Conservation (phyloP, 2,797 vertebrate species). For the Microcaecilia unicolor region DNA sequence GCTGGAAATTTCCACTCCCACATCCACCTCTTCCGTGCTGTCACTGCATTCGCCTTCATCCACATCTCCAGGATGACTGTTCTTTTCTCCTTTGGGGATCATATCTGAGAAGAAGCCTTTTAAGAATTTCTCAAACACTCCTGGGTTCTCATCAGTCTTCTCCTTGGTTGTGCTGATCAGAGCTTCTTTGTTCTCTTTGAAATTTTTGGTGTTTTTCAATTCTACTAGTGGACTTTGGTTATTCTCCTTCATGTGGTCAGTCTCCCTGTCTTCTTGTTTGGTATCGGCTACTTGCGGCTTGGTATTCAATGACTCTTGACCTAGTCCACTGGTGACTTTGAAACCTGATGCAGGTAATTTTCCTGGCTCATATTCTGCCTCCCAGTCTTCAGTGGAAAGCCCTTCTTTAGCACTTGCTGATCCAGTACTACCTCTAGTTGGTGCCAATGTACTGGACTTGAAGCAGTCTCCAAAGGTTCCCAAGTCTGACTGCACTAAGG, state of each 20-base stretch:
- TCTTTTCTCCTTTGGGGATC: background rate
- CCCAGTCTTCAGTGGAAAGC: constrained; percentile 10
- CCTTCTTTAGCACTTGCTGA: too few relatives aligned
- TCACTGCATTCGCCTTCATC: background rate
- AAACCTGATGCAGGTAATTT: background rate
- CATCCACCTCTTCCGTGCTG: background rate
- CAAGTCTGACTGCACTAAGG: background rate
- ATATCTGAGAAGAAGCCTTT: background rate
- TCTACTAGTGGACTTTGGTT: too few relatives aligned
- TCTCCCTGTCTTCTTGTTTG: constrained; percentile 3
- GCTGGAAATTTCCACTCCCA: too few relatives aligned
- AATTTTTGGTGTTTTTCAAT: too few relatives aligned
- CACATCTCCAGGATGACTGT: too few relatives aligned
- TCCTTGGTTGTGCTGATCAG: too few relatives aligned
- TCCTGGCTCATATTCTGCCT: background rate
- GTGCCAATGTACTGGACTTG: too few relatives aligned
- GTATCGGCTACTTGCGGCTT: background rate
- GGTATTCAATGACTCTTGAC: background rate
- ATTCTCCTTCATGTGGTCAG: too few relatives aligned
- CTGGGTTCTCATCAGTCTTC: too few relatives aligned
- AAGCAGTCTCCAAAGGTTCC: background rate
- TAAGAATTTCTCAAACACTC: background rate
- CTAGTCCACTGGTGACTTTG: background rate
- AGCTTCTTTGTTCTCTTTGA: too few relatives aligned
- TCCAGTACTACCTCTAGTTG: too few relatives aligned